Evolutionary conservation across 2,797 vertebrate species (phyloP), one percentile per base, ranked within the genome.

Genomic region (Pangasius mekongensis): DNA sequence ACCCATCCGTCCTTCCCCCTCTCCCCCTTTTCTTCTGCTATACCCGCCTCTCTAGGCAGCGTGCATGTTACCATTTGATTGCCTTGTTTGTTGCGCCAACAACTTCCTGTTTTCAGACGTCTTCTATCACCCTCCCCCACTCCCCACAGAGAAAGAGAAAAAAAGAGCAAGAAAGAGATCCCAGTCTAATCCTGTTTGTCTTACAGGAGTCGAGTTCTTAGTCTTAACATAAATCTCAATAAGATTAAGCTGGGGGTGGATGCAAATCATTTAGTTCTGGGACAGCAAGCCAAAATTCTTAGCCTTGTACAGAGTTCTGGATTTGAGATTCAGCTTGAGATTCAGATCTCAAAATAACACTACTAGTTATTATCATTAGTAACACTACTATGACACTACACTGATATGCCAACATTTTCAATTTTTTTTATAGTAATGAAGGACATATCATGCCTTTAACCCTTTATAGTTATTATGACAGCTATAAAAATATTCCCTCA

Each of bases 111-210:
- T 90, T 89, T 92, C 90, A 92, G 74, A 90, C 78, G 88, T 88
- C 92, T 89, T 86, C 90, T 91, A 87, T 60, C 84, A 58, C 90
- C 83, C 60, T 85, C 76, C 47, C 52, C 87, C 77, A 83, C 39
- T 67, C 81, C 78, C 84, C 60, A 69, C 60, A 88, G 91, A 83
- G 90, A 87, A 90, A 89, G 89, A 90, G 89, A 66, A 74, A 90
- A 86, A 89, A 39, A 89, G 78, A 85, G 81, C 69, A 90, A 85
- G 89, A 47, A 78, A 82, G 62, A 87, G 92, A 93, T 95, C 93
- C 91, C 91, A 92, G 92, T 95, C 91, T 95, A 95, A 95, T 95
- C 93, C 93, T 94, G 94, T 94, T 95, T 95, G 94, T 95, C 89
- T 94, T 93, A 92, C 93, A 95, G 91, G 92, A 91, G 91, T 94